Conservation (phyloP, 1,140 invertebrate genomes). For the Cotesia chilonis region DNA sequence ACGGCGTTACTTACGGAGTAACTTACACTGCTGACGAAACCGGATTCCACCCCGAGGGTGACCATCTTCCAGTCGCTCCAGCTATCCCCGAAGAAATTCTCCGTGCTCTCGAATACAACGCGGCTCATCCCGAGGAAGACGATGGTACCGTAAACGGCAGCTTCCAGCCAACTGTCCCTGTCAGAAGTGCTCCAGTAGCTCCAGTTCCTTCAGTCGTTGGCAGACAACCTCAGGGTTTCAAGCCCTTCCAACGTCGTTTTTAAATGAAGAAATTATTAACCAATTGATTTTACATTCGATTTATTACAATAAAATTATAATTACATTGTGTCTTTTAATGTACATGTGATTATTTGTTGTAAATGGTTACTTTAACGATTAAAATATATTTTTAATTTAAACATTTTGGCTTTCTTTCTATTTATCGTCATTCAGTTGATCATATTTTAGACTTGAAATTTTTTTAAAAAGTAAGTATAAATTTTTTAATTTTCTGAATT, state of each 20-base stretch:
- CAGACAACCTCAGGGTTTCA: neutral
- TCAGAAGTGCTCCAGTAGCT: slow-evolving; percentile 16
- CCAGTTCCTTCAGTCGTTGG: neutral
- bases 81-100: slow-evolving; percentile 61
- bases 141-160: too few relatives aligned
- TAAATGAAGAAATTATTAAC: slow-evolving; percentile 10
- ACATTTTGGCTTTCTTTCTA: neutral
- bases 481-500: too few relatives aligned
- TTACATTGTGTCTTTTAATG: neutral
- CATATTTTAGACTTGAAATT: neutral
- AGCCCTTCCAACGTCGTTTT: slow-evolving; percentile 9
- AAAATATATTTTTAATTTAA: slow-evolving; percentile 6
- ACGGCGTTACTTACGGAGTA: slow-evolving; percentile 65
- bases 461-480: too few relatives aligned
- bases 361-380: too few relatives aligned
- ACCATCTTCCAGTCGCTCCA: slow-evolving; percentile 66
- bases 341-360: neutral
- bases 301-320: neutral
- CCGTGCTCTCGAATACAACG: slow-evolving; percentile 60
- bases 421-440: neutral
- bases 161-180: too few relatives aligned
- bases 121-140: slow-evolving; percentile 46
- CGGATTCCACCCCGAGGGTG: slow-evolving; percentile 68
- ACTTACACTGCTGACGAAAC: slow-evolving; percentile 69
- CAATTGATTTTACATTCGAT: neutral